These are phyloP conservation scores for Bombus breviceps DNA, from an alignment of 1,140 invertebrate species.

Conservation along the genomic window DNA sequence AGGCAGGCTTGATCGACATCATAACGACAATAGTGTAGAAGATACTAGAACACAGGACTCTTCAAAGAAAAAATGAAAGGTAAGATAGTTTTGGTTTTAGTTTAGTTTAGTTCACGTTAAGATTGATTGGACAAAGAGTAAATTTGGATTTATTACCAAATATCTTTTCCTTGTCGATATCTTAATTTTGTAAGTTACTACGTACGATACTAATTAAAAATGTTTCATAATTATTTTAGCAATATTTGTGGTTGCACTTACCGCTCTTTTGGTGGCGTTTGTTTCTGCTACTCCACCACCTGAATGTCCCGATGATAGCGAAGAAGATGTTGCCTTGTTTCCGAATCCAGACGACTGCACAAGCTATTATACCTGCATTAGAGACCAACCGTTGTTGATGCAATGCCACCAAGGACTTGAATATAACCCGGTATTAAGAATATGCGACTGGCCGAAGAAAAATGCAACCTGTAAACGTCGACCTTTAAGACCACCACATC, in stretches of 20 bases:
- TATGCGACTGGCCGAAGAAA: background rate
- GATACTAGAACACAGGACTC: background rate
- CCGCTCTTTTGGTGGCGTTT: background rate
- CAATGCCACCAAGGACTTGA: background rate
- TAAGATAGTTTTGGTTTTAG: background rate
- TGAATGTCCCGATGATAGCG: background rate
- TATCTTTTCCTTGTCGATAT: background rate
- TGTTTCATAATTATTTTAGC: background rate
- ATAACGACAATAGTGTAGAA: background rate
- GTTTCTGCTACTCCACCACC: no score
- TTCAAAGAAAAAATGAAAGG: background rate
- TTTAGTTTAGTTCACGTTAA: no score
- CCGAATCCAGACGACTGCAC: conserved; percentile 2
- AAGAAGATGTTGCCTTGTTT: background rate
- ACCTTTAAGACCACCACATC: accelerated
- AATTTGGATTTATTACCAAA: no score
- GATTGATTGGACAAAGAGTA: no score
- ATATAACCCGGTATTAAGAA: background rate
- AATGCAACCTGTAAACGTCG: background rate
- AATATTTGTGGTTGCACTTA: background rate
- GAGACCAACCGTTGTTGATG: background rate
- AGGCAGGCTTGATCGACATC: background rate
- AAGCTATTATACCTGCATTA: background rate
- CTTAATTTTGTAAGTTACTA: background rate
- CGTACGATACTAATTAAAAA: background rate